A percentile compares a stretch with the other conserved stretches of the same genome.
phyloP scores from a whole-genome alignment of 2,888 invertebrate genomes.

The Andrena hattorfiana region DNA sequence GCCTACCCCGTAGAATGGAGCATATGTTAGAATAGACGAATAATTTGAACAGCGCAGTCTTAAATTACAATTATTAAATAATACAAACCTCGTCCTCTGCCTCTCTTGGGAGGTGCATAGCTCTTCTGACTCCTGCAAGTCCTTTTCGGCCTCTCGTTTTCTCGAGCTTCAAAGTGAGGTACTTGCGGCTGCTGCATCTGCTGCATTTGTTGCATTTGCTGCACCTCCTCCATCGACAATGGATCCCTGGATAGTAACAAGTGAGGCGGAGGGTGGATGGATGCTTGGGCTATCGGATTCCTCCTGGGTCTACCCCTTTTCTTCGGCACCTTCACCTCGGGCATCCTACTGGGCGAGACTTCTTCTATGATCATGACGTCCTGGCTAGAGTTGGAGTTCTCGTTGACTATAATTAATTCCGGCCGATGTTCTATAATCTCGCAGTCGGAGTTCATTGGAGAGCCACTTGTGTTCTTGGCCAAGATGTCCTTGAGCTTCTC shows the following conservation, averaged over 20 bases:
- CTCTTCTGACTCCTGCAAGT: conserved; percentile 83
- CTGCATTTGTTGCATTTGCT: conserved; percentile 40
- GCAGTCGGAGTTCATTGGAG: conserved; percentile 79
- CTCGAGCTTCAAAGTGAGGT: conserved; percentile 70
- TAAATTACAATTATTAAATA: conserved; percentile 1
- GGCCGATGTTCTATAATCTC: conserved; percentile 83
- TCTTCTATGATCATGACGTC: conserved; percentile 85
- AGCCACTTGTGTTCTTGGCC: conserved; percentile 69
- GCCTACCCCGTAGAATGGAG: conserved; percentile 64
- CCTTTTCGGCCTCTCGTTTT: conserved; percentile 82
- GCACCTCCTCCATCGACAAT: conserved; percentile 77
- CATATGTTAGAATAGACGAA: background rate
- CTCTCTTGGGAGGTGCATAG: conserved; percentile 83
- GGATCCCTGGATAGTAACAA: conserved; percentile 75
- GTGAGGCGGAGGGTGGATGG: conserved; percentile 47
- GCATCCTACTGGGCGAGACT: conserved; percentile 74
- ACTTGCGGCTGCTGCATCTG: conserved; percentile 49
- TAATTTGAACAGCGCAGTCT: background rate
- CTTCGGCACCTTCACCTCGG: conserved; percentile 79
- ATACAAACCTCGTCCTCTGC: conserved; percentile 81
- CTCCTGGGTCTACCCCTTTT: conserved; percentile 82
- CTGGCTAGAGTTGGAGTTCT: conserved; percentile 84
- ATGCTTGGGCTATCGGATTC: conserved; percentile 68
- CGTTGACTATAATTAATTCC: conserved; percentile 83
- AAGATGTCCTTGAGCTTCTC: conserved; percentile 79